A percentile compares a stretch with the other conserved stretches of the same genome.
Conservation (phyloP, 2,797 vertebrate genomes). For the Uromys caudimaculatus region DNA sequence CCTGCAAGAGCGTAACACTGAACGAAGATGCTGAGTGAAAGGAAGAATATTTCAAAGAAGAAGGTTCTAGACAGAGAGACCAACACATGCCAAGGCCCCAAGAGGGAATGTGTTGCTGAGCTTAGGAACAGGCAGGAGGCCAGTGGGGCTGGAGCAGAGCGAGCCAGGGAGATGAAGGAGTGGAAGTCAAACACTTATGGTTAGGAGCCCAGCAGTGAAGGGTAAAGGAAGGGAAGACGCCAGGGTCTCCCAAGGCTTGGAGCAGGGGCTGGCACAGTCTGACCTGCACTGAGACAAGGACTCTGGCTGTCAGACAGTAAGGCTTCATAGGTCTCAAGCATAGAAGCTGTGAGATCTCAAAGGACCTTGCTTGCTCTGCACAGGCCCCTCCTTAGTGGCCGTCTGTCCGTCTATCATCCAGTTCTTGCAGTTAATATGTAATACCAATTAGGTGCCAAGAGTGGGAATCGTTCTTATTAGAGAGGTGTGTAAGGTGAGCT, state of each 20-base stretch:
- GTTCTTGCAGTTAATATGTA: neutral
- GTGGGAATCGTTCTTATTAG: neutral
- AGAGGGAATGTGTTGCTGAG: neutral
- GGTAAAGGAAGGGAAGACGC: fast-evolving
- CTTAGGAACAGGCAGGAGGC: neutral
- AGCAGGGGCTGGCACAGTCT: neutral
- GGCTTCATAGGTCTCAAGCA: neutral
- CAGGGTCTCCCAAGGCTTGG: fast-evolving
- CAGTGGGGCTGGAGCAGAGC: neutral
- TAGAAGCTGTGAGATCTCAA: neutral
- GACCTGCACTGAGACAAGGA: too few species aligned
- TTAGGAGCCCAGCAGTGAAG: neutral
- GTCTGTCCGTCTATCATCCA: too few species aligned
- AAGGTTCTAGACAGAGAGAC: neutral
- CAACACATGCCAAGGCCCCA: neutral
- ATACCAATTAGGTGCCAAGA: neutral
- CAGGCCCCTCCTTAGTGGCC: neutral
- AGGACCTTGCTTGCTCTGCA: neutral
- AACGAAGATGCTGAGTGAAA: neutral
- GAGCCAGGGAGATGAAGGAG: fast-evolving
- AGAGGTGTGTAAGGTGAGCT: neutral
- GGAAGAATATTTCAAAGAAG: neutral
- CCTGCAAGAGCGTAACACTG: fast-evolving
- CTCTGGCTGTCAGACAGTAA: neutral
- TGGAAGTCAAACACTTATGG: fast-evolving